Evolutionary conservation across 2,797 vertebrate species (phyloP).

Genomic region (Okamejei kenojei): DNA sequence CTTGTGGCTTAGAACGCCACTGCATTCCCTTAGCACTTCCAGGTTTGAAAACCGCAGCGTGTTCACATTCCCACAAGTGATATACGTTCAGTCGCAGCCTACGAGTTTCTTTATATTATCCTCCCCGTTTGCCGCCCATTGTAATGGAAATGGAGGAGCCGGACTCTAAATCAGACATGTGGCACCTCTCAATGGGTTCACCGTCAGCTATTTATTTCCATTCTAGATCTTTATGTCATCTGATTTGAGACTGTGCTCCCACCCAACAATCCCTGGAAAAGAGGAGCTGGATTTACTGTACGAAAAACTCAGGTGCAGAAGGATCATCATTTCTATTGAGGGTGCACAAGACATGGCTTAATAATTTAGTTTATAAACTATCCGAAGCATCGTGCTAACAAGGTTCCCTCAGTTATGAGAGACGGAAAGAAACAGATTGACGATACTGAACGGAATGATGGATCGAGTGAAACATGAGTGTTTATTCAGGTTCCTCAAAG

Average conservation of each 20-base stretch:
- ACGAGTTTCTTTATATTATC: neutral
- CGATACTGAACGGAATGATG: neutral
- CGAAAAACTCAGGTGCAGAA: too few relatives aligned
- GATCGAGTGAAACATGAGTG: neutral
- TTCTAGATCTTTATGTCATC: neutral
- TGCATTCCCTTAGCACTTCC: neutral
- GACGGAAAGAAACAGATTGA: neutral
- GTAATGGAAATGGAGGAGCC: neutral
- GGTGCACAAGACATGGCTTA: neutral
- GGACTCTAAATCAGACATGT: neutral
- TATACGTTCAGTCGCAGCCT: neutral
- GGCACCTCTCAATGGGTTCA: neutral
- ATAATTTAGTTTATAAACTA: too few relatives aligned
- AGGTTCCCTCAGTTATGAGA: neutral
- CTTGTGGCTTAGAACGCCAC: neutral
- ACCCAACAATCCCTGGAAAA: neutral
- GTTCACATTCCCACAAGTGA: neutral
- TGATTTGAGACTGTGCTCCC: neutral
- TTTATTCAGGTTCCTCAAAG: neutral
- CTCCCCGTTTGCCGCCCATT: neutral
- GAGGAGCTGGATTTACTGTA: neutral
- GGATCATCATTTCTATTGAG: neutral
- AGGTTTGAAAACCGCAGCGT: too few relatives aligned
- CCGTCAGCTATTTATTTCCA: neutral
- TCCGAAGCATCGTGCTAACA: too few relatives aligned